Evolutionary conservation across 1,140 invertebrate species (phyloP), one percentile per base, ranked within the genome.

Genomic region (Leptinotarsa lineolata): DNA sequence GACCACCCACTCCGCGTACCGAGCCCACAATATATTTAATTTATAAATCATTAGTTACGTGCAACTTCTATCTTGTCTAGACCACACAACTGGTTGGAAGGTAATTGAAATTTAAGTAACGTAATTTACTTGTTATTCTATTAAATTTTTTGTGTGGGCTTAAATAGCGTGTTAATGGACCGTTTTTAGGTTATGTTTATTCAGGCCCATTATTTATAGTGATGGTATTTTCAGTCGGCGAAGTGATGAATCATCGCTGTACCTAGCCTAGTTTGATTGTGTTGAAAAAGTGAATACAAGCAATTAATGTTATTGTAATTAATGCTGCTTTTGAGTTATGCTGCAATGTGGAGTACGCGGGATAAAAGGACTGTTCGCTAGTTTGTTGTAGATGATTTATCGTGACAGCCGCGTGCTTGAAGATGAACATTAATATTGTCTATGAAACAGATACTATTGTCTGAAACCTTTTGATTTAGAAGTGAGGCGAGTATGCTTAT

Each of bases 61-160:
- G n/a, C 48, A 54, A 54, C 48, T 54, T 54, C 48, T 54, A 54
- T 54, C 48, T 54, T 54, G 48, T 54, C 48, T 54, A 54, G 48
- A 54, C 48, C 48, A 54, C 48, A 54, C 48, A 54, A 54, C 48
- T 54, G 6, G 48, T 54, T 54, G 48, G 48, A 16, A 16, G 48
- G 48, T 54, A 54, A 54, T 54, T 54, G 48, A 54, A 54, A 54
- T 54, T 54, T 54, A 54, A 54, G 48, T 54, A 54, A 54, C 48
- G 48, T 54, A 54, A 54, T 54, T 54, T 54, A 54, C 15, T 54
- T 54, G 48, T 54, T 54, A 54, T 54, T 54, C 48, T 54, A 54
- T 54, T 18, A 54, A 54, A 18, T 54, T 54, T 54, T 54, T 54
- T 54, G 48, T 54, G 48, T 54, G 48, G 48, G 48, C 48, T n/a